These are phyloP conservation scores for Agriotes lineatus DNA, from an alignment of 2,888 invertebrate species.

Conservation along the genomic window DNA sequence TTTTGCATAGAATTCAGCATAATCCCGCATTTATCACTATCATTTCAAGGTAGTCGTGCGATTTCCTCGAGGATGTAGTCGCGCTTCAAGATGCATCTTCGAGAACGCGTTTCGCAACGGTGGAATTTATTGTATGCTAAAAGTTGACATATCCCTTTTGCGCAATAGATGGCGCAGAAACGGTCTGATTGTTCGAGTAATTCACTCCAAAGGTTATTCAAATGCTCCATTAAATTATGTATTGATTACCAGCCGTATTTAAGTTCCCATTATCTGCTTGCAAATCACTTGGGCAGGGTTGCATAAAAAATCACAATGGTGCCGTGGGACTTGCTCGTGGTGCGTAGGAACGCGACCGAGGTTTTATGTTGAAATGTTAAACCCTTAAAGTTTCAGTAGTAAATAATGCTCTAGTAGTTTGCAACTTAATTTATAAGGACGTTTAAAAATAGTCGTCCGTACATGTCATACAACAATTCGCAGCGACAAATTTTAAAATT, in stretches of 20 bases:
- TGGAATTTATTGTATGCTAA: conserved; percentile 20
- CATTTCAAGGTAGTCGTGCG: conserved; percentile 8
- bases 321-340: too few species aligned
- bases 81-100: neutral
- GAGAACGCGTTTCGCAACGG: conserved; percentile 11
- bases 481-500: too few species aligned
- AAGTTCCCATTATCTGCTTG: neutral
- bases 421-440: too few species aligned
- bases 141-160: conserved; percentile 47
- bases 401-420: too few species aligned
- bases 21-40: conserved; percentile 3
- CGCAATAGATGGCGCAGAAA: conserved; percentile 55
- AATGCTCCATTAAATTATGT: conserved; percentile 6
- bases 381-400: too few species aligned
- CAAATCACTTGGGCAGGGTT: conserved; percentile 1
- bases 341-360: too few species aligned
- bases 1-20: conserved; percentile 7
- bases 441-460: too few species aligned
- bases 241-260: neutral
- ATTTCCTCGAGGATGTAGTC: neutral
- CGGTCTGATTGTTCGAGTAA: conserved; percentile 52
- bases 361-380: too few species aligned
- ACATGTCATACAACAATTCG: too few species aligned
- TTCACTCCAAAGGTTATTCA: conserved; percentile 2
- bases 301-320: neutral